A percentile compares a stretch with the other conserved stretches of the same genome.
phyloP scores from a whole-genome alignment of 2,113 vertebrate species.

The Rhinoderma darwinii region DNA sequence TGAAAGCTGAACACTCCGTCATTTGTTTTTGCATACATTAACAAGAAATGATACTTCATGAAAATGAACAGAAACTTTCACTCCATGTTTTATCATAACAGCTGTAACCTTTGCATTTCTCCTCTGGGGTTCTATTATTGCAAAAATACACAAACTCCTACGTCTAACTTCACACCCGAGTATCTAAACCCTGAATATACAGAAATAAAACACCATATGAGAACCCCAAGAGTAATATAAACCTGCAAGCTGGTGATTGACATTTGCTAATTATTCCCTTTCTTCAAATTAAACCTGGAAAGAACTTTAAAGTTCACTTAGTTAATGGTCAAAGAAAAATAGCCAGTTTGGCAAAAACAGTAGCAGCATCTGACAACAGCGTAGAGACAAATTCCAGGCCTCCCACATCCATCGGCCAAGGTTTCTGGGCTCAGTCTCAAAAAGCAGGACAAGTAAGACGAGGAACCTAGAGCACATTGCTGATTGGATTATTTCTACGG shows the following conservation, averaged over 20 bases:
- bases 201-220: not conserved
- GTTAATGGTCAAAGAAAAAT: not conserved
- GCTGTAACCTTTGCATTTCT: conserved; percentile 1
- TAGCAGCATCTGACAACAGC: not conserved
- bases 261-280: not conserved
- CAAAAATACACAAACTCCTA: not conserved
- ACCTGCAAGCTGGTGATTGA: not conserved
- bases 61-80: not conserved
- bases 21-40: no score
- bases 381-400: conserved; percentile 1
- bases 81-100: not conserved
- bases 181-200: not conserved
- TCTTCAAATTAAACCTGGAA: not conserved
- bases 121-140: not conserved
- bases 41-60: not conserved
- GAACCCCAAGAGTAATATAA: not conserved
- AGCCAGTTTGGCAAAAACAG: conserved; percentile 1
- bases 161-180: not conserved
- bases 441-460: not conserved
- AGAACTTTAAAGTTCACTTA: not conserved
- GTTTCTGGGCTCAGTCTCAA: not conserved
- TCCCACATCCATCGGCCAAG: not conserved
- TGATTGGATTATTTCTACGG: conserved; percentile 26
- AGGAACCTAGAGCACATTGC: not conserved
- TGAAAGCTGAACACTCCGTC: no score